Percentiles rank a stretch among this genome's conserved stretches.
Conservation (phyloP, 2,888 invertebrate species). For the Elysia crispata region DNA sequence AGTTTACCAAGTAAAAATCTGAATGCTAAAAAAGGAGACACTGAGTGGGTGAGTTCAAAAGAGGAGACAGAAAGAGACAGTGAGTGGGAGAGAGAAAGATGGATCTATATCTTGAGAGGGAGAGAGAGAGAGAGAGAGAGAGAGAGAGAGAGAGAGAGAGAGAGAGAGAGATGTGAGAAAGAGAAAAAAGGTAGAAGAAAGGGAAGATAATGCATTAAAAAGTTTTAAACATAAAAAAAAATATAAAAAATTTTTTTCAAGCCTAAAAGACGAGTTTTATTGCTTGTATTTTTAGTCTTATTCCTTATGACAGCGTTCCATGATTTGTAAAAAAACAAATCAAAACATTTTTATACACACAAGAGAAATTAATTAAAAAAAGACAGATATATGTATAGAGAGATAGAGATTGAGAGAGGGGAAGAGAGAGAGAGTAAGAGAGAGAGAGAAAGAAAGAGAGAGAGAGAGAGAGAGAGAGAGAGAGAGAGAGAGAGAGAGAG, state of each 20-base stretch:
- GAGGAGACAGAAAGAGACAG: slow-evolving; percentile 15
- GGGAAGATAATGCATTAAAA: too few species aligned
- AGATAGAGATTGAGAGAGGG: background rate
- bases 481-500: background rate
- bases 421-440: slow-evolving; percentile 20
- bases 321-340: too few species aligned
- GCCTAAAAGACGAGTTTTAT: too few species aligned
- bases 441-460: slow-evolving; percentile 22
- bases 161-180: slow-evolving; percentile 3
- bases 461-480: background rate
- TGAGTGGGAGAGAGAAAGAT: slow-evolving; percentile 35
- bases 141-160: slow-evolving; percentile 16
- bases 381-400: slow-evolving; percentile 31
- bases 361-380: too few species aligned
- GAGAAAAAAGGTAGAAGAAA: slow-evolving; percentile 7
- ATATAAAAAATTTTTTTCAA: too few species aligned
- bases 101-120: slow-evolving; percentile 30
- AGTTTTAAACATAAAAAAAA: too few species aligned
- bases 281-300: too few species aligned
- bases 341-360: too few species aligned
- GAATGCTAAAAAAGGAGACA: background rate
- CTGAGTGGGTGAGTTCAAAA: background rate
- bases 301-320: too few species aligned
- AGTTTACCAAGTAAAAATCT: background rate
- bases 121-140: slow-evolving; percentile 38